phyloP scores from a whole-genome alignment of 2,113 vertebrate genomes.

The Poeciliopsis occidentalis region DNA sequence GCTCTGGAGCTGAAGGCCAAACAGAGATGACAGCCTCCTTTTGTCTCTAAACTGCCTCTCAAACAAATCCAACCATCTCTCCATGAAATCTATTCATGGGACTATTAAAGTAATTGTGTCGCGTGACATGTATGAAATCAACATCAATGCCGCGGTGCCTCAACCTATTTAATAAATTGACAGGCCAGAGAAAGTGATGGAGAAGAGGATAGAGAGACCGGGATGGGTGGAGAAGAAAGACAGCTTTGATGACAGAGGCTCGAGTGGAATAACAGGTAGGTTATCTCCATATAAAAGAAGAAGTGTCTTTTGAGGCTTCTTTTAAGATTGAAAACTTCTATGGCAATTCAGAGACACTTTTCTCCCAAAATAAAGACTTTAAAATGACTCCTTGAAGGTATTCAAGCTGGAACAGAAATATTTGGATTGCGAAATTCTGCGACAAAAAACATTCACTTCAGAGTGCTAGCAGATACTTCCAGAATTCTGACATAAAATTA shows the following conservation, averaged over 20 bases:
- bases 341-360: too few relatives aligned
- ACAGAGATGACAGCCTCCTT: slow-evolving; percentile 72
- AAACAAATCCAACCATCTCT: slow-evolving; percentile 58
- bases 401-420: too few relatives aligned
- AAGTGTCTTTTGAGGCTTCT: background rate
- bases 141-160: slow-evolving; percentile 60
- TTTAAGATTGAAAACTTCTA: background rate
- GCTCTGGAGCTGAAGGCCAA: slow-evolving; percentile 57
- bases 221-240: slow-evolving; percentile 30
- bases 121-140: slow-evolving; percentile 74
- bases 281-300: slow-evolving; percentile 15
- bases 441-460: too few relatives aligned
- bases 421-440: too few relatives aligned
- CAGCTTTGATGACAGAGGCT: slow-evolving; percentile 44
- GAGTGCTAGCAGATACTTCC: too few relatives aligned
- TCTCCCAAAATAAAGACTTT: background rate
- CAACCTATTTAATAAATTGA: slow-evolving; percentile 50
- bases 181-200: slow-evolving; percentile 50
- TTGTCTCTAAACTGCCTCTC: slow-evolving; percentile 59
- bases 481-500: too few relatives aligned
- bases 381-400: too few relatives aligned
- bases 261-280: slow-evolving; percentile 48
- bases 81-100: slow-evolving; percentile 68
- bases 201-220: slow-evolving; percentile 22
- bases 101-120: slow-evolving; percentile 71